Conservation (phyloP, 2,797 vertebrate species). For the Tauraco hartlaubi region DNA sequence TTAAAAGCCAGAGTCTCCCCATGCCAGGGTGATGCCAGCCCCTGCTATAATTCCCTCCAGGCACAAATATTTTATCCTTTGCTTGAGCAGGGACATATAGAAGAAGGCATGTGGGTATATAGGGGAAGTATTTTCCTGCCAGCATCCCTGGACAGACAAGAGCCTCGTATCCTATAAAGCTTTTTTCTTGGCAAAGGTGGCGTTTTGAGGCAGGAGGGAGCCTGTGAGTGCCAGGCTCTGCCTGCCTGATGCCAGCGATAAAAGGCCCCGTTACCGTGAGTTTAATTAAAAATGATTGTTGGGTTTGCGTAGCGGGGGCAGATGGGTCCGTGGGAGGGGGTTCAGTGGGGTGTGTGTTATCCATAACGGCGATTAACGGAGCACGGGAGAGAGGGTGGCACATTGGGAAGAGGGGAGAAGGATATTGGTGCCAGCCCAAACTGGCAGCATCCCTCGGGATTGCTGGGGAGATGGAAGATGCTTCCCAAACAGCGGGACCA, state of each 20-base stretch:
- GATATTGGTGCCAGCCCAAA: not conserved
- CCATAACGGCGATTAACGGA: not conserved
- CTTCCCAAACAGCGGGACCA: not conserved
- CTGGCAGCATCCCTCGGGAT: not conserved
- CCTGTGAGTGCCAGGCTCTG: not conserved
- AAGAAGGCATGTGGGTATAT: not conserved
- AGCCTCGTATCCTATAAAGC: rapidly evolving
- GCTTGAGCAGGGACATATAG: not conserved
- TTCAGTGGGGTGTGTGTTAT: not conserved
- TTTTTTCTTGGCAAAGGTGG: not conserved
- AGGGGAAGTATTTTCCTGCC: not conserved
- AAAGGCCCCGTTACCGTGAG: not conserved
- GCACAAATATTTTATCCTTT: not conserved
- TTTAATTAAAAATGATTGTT: slow-evolving; percentile 51
- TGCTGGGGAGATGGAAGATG: not conserved
- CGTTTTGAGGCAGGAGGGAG: not conserved
- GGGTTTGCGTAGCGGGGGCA: not conserved
- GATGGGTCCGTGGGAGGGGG: not conserved
- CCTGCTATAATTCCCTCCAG: not conserved
- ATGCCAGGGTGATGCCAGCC: not conserved
- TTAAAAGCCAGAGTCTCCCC: slow-evolving; percentile 50
- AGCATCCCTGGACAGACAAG: rapidly evolving
- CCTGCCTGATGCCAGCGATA: not conserved
- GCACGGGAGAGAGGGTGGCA: not conserved
- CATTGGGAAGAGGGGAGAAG: not conserved